Evolutionary conservation across 2,113 vertebrate genomes (phyloP).

Genomic region (Propithecus coquereli): DNA sequence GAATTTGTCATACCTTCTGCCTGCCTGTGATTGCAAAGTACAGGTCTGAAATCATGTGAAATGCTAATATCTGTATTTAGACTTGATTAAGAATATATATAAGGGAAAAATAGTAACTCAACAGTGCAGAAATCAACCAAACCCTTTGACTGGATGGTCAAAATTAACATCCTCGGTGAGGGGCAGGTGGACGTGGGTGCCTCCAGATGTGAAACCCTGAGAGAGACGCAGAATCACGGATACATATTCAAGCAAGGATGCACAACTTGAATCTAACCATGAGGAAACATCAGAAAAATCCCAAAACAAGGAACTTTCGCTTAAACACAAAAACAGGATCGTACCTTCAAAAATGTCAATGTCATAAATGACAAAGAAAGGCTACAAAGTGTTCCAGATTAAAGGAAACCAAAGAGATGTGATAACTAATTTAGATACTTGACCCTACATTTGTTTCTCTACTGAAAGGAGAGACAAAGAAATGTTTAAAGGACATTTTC

Average conservation of each 20-base stretch:
- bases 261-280: not conserved
- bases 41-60: not conserved
- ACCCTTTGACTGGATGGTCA: not conserved
- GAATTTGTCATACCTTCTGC: not conserved
- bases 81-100: not conserved
- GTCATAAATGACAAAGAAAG: not conserved
- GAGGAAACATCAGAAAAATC: not conserved
- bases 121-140: not conserved
- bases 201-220: not conserved
- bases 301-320: not conserved
- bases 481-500: not conserved
- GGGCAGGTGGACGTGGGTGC: rapidly evolving
- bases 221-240: not conserved
- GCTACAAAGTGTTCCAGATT: not conserved
- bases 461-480: not conserved
- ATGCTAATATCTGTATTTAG: not conserved
- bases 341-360: not conserved
- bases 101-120: not conserved
- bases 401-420: not conserved
- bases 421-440: not conserved
- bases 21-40: not conserved
- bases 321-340: not conserved
- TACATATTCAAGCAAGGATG: not conserved
- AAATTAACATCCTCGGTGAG: not conserved
- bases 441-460: not conserved